These are phyloP conservation scores for Vireo altiloquus DNA, from an alignment of 2,113 vertebrate species.

Conservation along the genomic window DNA sequence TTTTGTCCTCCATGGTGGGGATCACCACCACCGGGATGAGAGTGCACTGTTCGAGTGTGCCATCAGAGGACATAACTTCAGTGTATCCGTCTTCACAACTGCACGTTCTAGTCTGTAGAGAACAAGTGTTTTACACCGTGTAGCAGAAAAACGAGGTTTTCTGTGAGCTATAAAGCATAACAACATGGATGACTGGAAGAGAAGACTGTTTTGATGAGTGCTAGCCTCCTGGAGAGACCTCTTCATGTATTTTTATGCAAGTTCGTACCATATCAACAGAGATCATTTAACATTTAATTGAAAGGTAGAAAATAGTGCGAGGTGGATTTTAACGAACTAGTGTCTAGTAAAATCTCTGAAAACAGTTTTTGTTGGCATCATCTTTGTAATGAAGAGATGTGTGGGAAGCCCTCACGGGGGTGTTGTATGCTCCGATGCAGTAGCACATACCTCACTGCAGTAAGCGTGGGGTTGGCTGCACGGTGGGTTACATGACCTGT, in stretches of 20 bases:
- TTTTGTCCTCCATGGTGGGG: constrained; percentile 87
- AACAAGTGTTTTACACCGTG: constrained; percentile 41
- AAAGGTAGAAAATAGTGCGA: neutral
- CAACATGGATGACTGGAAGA: neutral
- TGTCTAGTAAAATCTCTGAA: neutral
- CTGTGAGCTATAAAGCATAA: neutral
- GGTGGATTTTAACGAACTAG: neutral
- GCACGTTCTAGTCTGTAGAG: constrained; percentile 82
- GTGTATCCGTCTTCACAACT: constrained; percentile 94
- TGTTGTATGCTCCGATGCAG: neutral
- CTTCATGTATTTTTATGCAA: neutral
- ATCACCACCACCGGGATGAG: constrained; percentile 91
- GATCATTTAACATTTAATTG: neutral
- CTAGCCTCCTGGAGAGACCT: neutral
- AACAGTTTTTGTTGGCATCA: neutral
- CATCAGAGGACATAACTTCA: constrained; percentile 86
- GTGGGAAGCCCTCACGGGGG: neutral
- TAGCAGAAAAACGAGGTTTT: neutral
- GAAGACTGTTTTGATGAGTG: neutral
- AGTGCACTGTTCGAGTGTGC: constrained; percentile 88
- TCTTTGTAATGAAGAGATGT: neutral
- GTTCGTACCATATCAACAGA: neutral
- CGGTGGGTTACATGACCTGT: constrained; percentile 88
- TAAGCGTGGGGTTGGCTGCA: constrained; percentile 88
- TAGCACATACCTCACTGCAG: constrained; percentile 87